Conservation (phyloP, 1,140 invertebrate genomes). For the Heterodera schachtii region DNA sequence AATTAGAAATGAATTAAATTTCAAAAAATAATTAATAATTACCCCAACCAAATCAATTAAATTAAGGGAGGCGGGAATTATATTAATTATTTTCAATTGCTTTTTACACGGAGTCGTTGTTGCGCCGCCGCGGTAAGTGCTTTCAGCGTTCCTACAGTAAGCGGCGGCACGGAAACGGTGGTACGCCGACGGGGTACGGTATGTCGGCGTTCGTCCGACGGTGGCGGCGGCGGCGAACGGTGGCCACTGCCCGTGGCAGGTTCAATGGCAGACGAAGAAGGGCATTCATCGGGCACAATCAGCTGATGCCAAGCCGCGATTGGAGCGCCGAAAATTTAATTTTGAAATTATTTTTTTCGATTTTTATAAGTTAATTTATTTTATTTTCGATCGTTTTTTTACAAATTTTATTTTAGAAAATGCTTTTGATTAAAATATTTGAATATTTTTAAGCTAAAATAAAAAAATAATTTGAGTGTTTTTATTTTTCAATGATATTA, state of each 20-base stretch:
- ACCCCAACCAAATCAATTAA: no score
- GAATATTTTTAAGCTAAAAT: no score
- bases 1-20: no score
- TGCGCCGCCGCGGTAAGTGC: neutral
- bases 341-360: neutral
- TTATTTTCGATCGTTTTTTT: no score
- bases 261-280: neutral
- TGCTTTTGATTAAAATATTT: no score
- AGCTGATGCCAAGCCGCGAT: slow-evolving; percentile 19
- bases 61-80: no score
- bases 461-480: no score
- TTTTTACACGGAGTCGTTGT: neutral
- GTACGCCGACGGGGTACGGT: neutral
- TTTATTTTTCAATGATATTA: no score
- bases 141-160: neutral
- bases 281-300: neutral
- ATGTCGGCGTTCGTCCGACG: neutral
- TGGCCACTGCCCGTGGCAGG: no score
- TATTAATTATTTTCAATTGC: no score
- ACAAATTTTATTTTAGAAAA: no score
- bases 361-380: neutral
- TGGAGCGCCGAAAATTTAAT: slow-evolving; percentile 9
- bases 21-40: no score
- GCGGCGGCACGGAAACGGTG: neutral
- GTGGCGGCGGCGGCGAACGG: neutral